phyloP scores from a whole-genome alignment of 2,888 invertebrate genomes.

The Ormyrus rosae region DNA sequence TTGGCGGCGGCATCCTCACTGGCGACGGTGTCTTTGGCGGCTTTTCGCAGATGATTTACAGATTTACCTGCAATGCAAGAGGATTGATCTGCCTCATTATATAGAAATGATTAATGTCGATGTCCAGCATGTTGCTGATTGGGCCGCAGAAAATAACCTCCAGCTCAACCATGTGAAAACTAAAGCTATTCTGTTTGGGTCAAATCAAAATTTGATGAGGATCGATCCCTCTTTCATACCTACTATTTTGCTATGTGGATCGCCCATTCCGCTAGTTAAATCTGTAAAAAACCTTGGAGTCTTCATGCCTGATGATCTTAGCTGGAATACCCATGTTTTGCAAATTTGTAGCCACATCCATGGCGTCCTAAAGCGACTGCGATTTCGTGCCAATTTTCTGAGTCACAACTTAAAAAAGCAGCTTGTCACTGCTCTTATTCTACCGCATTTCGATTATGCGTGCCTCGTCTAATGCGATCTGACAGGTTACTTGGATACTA shows the following conservation, averaged over 20 bases:
- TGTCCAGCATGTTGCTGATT: background rate
- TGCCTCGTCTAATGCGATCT: conserved; percentile 7
- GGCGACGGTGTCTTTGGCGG: background rate
- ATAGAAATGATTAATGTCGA: background rate
- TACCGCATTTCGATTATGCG: background rate
- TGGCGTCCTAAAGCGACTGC: background rate
- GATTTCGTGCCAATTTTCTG: background rate
- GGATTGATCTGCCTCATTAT: background rate
- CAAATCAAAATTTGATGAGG: background rate
- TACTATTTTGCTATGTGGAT: background rate
- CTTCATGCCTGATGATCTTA: background rate
- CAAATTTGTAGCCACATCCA: background rate
- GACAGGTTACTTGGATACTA: background rate
- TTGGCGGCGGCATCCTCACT: no score
- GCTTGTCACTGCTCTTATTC: background rate
- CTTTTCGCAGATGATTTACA: conserved; percentile 12
- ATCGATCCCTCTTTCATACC: background rate
- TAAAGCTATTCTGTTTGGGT: background rate
- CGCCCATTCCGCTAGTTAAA: background rate
- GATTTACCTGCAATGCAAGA: conserved; percentile 1
- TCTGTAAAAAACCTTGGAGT: background rate
- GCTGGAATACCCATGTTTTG: conserved; percentile 5
- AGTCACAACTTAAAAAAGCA: background rate
- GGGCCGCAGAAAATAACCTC: background rate
- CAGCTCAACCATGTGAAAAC: background rate